Conservation (phyloP, 2,888 invertebrate species). For the Chaetogeoica ovagalla region DNA sequence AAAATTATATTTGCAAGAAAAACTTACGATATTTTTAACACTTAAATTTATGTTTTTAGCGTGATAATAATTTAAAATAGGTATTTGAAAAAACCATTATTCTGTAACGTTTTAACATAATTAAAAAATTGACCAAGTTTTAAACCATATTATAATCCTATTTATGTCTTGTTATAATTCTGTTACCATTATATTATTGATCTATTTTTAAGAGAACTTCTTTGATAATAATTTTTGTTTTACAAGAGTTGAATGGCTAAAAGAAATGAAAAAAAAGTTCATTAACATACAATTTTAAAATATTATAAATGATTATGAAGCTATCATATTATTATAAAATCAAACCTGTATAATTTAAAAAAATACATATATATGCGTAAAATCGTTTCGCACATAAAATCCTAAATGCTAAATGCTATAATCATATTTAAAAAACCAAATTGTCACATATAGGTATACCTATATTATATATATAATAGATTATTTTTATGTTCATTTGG, state of each 20-base stretch:
- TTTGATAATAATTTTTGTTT: neutral
- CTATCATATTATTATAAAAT: too few species aligned
- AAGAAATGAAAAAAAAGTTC: neutral
- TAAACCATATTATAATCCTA: slow-evolving; percentile 2
- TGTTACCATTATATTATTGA: slow-evolving; percentile 44
- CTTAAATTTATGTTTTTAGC: neutral
- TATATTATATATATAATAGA: too few species aligned
- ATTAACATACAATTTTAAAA: neutral
- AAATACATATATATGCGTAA: neutral
- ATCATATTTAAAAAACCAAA: too few species aligned
- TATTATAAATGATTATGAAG: neutral
- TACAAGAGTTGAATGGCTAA: slow-evolving; percentile 12
- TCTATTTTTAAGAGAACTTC: slow-evolving; percentile 29
- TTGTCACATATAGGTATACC: too few species aligned
- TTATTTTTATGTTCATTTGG: too few species aligned
- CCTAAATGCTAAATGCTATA: too few species aligned
- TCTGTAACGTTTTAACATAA: slow-evolving; percentile 12
- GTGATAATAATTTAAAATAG: neutral
- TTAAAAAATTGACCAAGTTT: slow-evolving; percentile 5
- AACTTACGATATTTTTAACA: neutral
- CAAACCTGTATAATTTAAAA: too few species aligned
- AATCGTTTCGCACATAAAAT: too few species aligned
- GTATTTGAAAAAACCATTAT: neutral
- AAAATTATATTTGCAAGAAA: too few species aligned
- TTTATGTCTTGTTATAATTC: slow-evolving; percentile 14